A percentile compares a stretch with the other conserved stretches of the same genome.
Evolutionary conservation across 1,140 invertebrate genomes (phyloP).

Genomic region (Drosophila willistoni): DNA sequence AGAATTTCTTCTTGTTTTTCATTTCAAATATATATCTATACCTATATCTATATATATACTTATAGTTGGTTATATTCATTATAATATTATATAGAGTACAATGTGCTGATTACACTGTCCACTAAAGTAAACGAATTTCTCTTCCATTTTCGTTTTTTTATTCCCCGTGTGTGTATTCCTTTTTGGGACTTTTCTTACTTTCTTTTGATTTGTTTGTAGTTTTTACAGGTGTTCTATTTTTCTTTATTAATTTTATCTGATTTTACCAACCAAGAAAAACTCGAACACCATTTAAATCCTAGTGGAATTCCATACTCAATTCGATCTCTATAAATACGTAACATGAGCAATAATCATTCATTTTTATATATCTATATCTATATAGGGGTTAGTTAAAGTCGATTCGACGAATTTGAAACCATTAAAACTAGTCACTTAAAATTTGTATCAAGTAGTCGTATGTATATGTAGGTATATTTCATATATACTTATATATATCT

Average conservation of each 20-base stretch:
- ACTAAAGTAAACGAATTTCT: conserved; percentile 44
- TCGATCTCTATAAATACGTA: not conserved
- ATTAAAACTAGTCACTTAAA: not conserved
- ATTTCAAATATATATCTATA: no score
- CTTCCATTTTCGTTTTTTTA: conserved; percentile 30
- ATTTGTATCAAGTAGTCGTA: not conserved
- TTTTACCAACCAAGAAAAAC: conserved; percentile 14
- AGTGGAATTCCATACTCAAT: no score
- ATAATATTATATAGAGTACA: not conserved
- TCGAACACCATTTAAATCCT: no score
- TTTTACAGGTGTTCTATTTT: conserved; percentile 77
- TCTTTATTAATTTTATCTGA: conserved; percentile 45
- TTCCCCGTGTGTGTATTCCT: conserved; percentile 50
- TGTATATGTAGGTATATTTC: conserved; percentile 21
- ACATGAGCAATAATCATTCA: not conserved
- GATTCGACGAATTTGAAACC: not conserved
- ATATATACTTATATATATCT: conserved; percentile 19
- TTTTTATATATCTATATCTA: not conserved
- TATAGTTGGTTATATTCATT: not conserved
- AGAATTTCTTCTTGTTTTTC: not conserved
- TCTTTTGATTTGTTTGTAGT: conserved; percentile 52
- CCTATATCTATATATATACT: not conserved
- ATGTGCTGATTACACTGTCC: not conserved
- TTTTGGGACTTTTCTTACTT: conserved; percentile 48
- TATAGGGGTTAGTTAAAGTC: not conserved